phyloP scores from a whole-genome alignment of 2,113 vertebrate genomes.

The Saguinus imperator region DNA sequence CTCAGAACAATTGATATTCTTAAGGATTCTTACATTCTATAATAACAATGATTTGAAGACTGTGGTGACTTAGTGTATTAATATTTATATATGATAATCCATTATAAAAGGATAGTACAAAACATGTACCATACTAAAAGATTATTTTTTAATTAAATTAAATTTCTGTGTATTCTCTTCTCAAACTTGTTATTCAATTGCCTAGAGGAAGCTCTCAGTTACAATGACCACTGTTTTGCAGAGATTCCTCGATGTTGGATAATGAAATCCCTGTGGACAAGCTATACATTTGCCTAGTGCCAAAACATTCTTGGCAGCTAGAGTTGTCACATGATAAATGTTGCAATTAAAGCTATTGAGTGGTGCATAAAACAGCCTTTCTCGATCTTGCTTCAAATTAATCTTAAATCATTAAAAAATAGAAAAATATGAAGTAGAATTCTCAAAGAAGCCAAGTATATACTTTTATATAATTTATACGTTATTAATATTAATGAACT shows the following conservation, averaged over 20 bases:
- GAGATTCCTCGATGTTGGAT: slow-evolving; percentile 59
- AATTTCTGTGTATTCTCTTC: slow-evolving; percentile 46
- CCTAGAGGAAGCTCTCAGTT: slow-evolving; percentile 52
- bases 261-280: slow-evolving; percentile 72
- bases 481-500: not conserved
- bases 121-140: slow-evolving; percentile 26
- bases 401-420: slow-evolving; percentile 14
- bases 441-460: not conserved
- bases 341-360: slow-evolving; percentile 75
- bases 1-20: not conserved
- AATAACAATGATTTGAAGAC: slow-evolving; percentile 56
- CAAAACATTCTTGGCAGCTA: slow-evolving; percentile 64
- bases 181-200: slow-evolving; percentile 55
- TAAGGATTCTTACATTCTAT: slow-evolving; percentile 33
- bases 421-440: slow-evolving; percentile 27
- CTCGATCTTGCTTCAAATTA: slow-evolving; percentile 66
- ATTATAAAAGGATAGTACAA: slow-evolving; percentile 46
- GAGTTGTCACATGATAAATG: slow-evolving; percentile 76
- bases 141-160: slow-evolving; percentile 29
- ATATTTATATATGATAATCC: slow-evolving; percentile 52
- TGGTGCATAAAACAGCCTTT: slow-evolving; percentile 61
- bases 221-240: slow-evolving; percentile 64
- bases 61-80: not conserved
- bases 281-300: slow-evolving; percentile 55
- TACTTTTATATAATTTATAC: not conserved